Evolutionary conservation across 2,113 vertebrate genomes (phyloP).

Genomic region (Callaeas wilsoni): DNA sequence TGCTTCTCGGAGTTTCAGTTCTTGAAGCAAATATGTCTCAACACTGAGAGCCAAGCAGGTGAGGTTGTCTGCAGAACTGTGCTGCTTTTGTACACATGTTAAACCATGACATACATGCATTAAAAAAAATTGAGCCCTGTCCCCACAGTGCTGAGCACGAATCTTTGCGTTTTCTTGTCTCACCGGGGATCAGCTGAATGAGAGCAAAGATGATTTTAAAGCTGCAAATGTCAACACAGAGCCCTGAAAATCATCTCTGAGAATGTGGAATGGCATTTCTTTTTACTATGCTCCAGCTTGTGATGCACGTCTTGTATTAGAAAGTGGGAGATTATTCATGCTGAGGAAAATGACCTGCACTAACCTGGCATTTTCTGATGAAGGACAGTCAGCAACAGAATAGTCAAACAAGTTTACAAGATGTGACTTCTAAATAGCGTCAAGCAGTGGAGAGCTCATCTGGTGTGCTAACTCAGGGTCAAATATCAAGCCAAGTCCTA

Average conservation of each 20-base stretch:
- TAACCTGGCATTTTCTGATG: neutral
- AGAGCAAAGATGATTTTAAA: neutral
- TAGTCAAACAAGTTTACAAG: neutral
- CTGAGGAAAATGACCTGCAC: neutral
- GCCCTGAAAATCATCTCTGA: neutral
- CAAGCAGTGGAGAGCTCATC: neutral
- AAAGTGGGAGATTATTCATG: neutral
- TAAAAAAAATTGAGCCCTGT: neutral
- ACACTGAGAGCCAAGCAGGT: neutral
- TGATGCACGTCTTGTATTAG: neutral
- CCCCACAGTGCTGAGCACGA: neutral
- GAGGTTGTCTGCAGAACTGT: neutral
- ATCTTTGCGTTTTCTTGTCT: neutral
- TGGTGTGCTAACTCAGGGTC: rapidly evolving
- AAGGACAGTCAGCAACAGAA: neutral
- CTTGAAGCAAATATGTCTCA: neutral
- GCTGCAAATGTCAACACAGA: neutral
- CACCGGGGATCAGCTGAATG: neutral
- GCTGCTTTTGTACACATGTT: neutral
- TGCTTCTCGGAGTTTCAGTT: neutral
- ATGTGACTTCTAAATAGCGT: neutral
- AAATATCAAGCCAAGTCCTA: neutral
- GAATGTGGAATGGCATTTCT: neutral
- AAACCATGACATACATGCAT: neutral
- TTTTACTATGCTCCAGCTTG: neutral